phyloP scores from a whole-genome alignment of 37 sponge, comb jelly and placozoan species.

The Geodia barretti region DNA sequence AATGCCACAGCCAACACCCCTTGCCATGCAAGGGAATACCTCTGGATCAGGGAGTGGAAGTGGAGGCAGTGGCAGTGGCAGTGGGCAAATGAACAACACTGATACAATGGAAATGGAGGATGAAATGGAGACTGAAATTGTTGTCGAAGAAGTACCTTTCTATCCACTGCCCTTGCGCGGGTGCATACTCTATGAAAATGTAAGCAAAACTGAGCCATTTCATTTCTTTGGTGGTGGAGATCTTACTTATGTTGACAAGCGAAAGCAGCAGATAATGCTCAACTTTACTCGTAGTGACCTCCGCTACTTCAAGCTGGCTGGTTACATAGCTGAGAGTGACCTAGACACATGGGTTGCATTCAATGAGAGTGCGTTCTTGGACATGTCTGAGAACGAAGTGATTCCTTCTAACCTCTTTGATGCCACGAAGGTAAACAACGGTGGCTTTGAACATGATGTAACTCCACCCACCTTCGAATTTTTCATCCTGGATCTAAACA shows the following conservation, averaged over 20 bases:
- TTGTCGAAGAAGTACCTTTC: background rate
- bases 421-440: constrained; percentile 41
- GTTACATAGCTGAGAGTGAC: constrained; percentile 47
- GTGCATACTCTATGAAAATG: constrained; percentile 41
- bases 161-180: constrained; percentile 63
- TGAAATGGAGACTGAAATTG: background rate
- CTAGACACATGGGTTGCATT: constrained; percentile 69
- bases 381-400: constrained; percentile 67
- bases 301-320: constrained; percentile 59
- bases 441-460: constrained; percentile 50
- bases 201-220: constrained; percentile 45
- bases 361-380: constrained; percentile 53
- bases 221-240: constrained; percentile 71
- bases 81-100: background rate
- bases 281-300: constrained; percentile 68
- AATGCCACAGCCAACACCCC: background rate
- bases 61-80: constrained; percentile 27
- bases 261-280: constrained; percentile 65
- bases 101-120: background rate
- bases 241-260: constrained; percentile 59
- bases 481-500: constrained; percentile 68
- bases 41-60: background rate
- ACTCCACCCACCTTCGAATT: constrained; percentile 72
- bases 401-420: constrained; percentile 57
- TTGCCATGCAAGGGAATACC: background rate